A percentile compares a stretch with the other conserved stretches of the same genome.
Conservation (phyloP, 1,140 invertebrate species). For the Danaus melanippus region DNA sequence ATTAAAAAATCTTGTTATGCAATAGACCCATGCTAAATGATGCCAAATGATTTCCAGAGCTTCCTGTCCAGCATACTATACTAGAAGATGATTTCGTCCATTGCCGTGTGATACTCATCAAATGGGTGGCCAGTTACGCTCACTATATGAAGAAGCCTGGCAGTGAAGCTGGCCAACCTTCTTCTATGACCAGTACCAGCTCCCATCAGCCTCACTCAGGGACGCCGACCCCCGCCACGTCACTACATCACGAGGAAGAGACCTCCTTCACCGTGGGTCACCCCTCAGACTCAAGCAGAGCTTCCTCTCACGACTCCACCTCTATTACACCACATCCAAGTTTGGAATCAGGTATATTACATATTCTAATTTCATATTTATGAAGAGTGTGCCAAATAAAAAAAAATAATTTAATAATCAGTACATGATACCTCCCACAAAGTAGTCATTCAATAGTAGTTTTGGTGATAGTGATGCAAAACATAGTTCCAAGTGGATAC, state of each 20-base stretch:
- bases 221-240: slow-evolving; percentile 48
- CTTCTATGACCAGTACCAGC: slow-evolving; percentile 61
- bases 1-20: neutral
- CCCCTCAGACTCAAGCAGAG: slow-evolving; percentile 58
- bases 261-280: slow-evolving; percentile 68
- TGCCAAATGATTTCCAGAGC: slow-evolving; percentile 51
- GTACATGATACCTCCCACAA: too few species aligned
- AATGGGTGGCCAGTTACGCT: slow-evolving; percentile 90
- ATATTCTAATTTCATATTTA: too few species aligned
- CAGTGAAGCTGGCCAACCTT: slow-evolving; percentile 67
- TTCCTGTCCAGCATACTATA: slow-evolving; percentile 72
- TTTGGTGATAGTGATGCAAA: too few species aligned
- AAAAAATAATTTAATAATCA: too few species aligned
- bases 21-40: neutral
- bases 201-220: slow-evolving; percentile 50
- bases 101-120: slow-evolving; percentile 88
- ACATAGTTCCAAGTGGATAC: too few species aligned
- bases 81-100: slow-evolving; percentile 79
- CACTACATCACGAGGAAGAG: slow-evolving; percentile 64
- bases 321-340: slow-evolving; percentile 65
- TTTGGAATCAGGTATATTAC: slow-evolving; percentile 55
- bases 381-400: too few species aligned
- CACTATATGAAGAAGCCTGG: slow-evolving; percentile 78
- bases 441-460: too few species aligned
- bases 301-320: slow-evolving; percentile 56